These are phyloP conservation scores for Anser brachyrhynchus DNA, from an alignment of 2,113 vertebrate genomes.

Conservation along the genomic window DNA sequence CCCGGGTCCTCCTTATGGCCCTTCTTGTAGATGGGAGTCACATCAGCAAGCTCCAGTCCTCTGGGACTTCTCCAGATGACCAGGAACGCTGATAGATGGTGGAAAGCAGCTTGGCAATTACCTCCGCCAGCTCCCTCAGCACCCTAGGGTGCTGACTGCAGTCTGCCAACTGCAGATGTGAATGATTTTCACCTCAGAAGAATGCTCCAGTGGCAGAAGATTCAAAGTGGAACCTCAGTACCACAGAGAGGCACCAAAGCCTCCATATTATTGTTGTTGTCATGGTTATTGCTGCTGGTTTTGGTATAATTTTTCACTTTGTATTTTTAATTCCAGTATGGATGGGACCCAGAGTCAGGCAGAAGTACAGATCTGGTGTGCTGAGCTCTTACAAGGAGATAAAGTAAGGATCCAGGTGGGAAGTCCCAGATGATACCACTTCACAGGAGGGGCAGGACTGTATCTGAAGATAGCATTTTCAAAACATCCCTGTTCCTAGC, in stretches of 20 bases:
- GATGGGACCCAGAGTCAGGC: neutral
- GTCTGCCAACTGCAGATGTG: neutral
- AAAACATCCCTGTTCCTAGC: conserved; percentile 23
- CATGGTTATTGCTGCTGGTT: neutral
- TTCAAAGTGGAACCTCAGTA: neutral
- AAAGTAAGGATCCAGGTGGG: conserved; percentile 39
- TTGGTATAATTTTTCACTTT: neutral
- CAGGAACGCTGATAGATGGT: too few species aligned
- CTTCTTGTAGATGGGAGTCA: too few species aligned
- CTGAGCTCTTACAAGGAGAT: neutral
- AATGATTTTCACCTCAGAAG: neutral
- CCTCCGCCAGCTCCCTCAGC: too few species aligned
- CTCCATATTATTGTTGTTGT: neutral
- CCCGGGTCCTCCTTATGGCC: too few species aligned
- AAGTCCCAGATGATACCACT: neutral
- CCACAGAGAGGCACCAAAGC: neutral
- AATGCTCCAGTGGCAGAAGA: neutral
- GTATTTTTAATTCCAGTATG: conserved; percentile 4
- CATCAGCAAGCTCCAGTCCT: too few species aligned
- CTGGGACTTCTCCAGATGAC: too few species aligned
- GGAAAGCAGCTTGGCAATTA: too few species aligned
- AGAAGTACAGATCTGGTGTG: conserved; percentile 1
- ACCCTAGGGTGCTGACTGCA: too few species aligned
- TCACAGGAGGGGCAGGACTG: neutral
- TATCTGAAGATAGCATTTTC: neutral